These are phyloP conservation scores for Trichoplusia ni DNA, from an alignment of 1,140 invertebrate genomes.

Conservation along the genomic window DNA sequence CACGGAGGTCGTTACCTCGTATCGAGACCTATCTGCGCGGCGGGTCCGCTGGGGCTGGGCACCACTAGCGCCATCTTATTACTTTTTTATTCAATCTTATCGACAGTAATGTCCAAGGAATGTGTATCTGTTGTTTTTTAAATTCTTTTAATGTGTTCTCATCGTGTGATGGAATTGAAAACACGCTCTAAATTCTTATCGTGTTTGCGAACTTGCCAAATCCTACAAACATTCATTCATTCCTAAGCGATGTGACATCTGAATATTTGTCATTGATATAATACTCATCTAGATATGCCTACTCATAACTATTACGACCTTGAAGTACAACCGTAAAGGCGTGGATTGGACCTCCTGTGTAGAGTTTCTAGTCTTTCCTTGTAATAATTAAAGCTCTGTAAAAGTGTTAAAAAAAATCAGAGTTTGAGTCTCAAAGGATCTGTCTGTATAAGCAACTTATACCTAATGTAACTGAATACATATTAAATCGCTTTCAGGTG, in stretches of 20 bases:
- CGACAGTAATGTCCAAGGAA: not conserved
- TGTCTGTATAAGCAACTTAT: too few relatives aligned
- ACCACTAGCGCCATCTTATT: not conserved
- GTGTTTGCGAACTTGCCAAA: slow-evolving; percentile 15
- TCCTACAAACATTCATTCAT: not conserved
- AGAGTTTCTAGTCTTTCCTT: too few relatives aligned
- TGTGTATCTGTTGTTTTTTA: not conserved
- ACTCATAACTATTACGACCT: too few relatives aligned
- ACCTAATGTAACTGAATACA: too few relatives aligned
- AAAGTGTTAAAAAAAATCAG: too few relatives aligned
- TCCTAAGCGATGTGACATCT: not conserved
- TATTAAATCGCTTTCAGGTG: too few relatives aligned
- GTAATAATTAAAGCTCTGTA: too few relatives aligned
- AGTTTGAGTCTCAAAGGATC: too few relatives aligned
- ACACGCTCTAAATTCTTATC: not conserved
- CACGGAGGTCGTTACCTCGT: not conserved
- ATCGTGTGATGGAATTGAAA: not conserved
- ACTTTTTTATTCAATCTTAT: not conserved
- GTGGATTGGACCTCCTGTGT: too few relatives aligned
- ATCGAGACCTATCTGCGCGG: not conserved
- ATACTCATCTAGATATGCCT: not conserved
- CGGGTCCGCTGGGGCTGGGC: not conserved
- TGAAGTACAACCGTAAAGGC: too few relatives aligned
- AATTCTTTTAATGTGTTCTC: not conserved
- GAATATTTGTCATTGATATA: not conserved